Evolutionary conservation across 2,888 invertebrate species (phyloP).

Genomic region (Malachius bipustulatus): DNA sequence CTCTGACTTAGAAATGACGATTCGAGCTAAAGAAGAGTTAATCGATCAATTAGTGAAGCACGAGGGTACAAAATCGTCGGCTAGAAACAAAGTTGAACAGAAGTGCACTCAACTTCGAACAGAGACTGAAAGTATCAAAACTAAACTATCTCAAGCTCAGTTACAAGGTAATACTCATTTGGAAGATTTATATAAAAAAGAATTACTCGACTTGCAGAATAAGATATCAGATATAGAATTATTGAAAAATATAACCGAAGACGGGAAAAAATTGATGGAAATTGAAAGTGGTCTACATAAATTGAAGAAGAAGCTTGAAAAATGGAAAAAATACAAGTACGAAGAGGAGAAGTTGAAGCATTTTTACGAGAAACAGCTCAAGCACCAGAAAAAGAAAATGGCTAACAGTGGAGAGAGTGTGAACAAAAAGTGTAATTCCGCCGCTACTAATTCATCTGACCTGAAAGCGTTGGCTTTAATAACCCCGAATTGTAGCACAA

Average conservation of each 20-base stretch:
- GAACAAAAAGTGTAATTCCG: not conserved
- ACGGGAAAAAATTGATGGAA: constrained; percentile 56
- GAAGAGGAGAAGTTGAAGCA: constrained; percentile 62
- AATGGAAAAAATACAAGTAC: constrained; percentile 57
- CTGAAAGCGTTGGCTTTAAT: constrained; percentile 16
- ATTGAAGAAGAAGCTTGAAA: constrained; percentile 65
- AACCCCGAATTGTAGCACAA: constrained; percentile 15
- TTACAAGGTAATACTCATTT: constrained; percentile 29
- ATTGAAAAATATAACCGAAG: constrained; percentile 42
- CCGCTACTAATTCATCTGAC: constrained; percentile 15
- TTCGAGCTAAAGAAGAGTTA: constrained; percentile 61
- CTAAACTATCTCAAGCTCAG: constrained; percentile 43
- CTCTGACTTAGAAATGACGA: constrained; percentile 54
- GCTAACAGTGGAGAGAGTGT: constrained; percentile 20
- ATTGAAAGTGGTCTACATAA: constrained; percentile 60
- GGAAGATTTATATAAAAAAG: constrained; percentile 32
- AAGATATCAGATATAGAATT: constrained; percentile 35
- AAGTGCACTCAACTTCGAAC: constrained; percentile 48
- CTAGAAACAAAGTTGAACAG: constrained; percentile 49
- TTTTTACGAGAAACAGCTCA: constrained; percentile 54
- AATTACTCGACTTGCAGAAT: constrained; percentile 34
- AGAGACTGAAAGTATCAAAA: constrained; percentile 47
- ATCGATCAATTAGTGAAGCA: constrained; percentile 55
- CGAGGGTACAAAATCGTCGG: constrained; percentile 44
- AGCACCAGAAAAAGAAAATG: constrained; percentile 38